Percentiles rank a stretch among this genome's conserved stretches.
Conservation (phyloP, 2,113 vertebrate species). For the Cairina moschata region DNA sequence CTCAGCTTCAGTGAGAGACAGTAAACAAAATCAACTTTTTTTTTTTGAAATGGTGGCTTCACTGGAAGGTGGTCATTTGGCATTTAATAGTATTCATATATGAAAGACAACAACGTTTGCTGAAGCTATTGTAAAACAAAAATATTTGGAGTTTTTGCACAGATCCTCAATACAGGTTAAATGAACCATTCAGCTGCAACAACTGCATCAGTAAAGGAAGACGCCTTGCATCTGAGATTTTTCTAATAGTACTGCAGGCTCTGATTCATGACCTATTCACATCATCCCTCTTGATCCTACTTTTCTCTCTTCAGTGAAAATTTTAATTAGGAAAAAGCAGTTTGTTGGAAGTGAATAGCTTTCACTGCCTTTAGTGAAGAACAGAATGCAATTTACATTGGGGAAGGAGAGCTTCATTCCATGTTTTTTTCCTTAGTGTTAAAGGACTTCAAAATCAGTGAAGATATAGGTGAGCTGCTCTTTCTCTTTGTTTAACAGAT, state of each 20-base stretch:
- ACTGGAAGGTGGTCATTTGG: not conserved
- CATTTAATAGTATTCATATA: not conserved
- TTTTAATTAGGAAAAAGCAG: not conserved
- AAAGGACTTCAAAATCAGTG: not conserved
- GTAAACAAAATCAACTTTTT: not conserved
- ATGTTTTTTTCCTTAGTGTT: not conserved
- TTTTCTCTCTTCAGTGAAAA: not conserved
- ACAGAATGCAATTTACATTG: not conserved
- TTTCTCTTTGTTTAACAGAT: not conserved
- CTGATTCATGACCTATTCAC: not conserved
- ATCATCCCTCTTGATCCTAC: not conserved
- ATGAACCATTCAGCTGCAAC: not conserved
- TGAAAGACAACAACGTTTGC: not conserved
- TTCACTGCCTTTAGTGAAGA: not conserved
- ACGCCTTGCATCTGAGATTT: not conserved
- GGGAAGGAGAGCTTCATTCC: not conserved
- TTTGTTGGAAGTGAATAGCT: not conserved
- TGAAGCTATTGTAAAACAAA: not conserved
- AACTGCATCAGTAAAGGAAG: not conserved
- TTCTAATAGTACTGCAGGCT: not conserved
- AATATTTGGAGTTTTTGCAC: rapidly evolving
- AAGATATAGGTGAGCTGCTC: not conserved
- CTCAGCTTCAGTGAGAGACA: not conserved
- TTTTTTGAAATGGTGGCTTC: not conserved
- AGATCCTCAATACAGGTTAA: not conserved